Evolutionary conservation across 2,113 vertebrate genomes (phyloP).

Genomic region (Pseudolaguvia tuberculata): DNA sequence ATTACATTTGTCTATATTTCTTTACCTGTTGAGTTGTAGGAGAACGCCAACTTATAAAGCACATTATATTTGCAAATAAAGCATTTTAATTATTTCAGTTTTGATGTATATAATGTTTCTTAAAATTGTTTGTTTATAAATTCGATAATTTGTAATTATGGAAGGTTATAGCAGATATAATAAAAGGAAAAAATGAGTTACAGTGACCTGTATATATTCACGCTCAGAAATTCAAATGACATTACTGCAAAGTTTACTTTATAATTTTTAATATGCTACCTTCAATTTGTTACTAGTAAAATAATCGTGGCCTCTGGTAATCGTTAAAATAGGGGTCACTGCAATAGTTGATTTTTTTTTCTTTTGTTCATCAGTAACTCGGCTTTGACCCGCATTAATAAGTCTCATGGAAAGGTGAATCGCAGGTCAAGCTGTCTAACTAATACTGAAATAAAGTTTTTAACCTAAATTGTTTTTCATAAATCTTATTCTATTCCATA

Average conservation of each 20-base stretch:
- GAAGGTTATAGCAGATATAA: neutral
- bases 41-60: neutral
- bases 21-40: neutral
- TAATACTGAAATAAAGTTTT: constrained; percentile 75
- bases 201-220: neutral
- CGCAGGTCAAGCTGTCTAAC: constrained; percentile 95
- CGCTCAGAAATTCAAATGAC: neutral
- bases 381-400: constrained; percentile 99
- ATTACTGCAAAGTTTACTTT: neutral
- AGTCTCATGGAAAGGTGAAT: constrained; percentile 89
- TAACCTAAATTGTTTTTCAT: neutral
- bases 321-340: constrained; percentile 52
- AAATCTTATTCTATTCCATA: neutral
- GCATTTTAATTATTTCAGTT: neutral
- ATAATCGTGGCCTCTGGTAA: constrained; percentile 34
- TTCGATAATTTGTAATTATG: neutral
- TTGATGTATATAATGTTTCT: too few species aligned
- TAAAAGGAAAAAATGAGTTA: neutral
- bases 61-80: neutral
- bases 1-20: neutral
- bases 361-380: constrained; percentile 92
- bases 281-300: neutral
- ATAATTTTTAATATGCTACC: neutral
- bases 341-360: constrained; percentile 89
- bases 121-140: neutral